These are phyloP conservation scores for Spilogale gracilis DNA, from an alignment of 2,113 vertebrate species.

Conservation along the genomic window DNA sequence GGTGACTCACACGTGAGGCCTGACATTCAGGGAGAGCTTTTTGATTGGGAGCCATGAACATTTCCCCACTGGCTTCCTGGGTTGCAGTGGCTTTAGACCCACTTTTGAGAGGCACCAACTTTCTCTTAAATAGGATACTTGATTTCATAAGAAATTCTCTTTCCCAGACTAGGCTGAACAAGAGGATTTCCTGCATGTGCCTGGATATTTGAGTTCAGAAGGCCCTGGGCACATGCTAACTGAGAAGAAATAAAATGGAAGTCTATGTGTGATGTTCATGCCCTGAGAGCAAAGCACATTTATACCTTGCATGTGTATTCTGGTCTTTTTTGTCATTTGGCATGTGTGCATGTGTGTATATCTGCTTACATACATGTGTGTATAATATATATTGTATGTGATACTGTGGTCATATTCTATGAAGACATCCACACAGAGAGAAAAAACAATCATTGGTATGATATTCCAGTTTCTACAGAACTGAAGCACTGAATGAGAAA, in stretches of 20 bases:
- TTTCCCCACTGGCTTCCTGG: not conserved
- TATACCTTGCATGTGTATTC: not conserved
- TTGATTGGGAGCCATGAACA: not conserved
- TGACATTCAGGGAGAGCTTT: not conserved
- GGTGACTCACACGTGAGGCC: not conserved
- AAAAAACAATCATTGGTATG: not conserved
- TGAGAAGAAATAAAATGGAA: not conserved
- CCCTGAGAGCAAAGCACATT: not conserved
- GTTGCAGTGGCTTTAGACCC: not conserved
- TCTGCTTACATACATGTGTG: not conserved
- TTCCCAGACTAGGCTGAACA: not conserved
- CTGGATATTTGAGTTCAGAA: not conserved
- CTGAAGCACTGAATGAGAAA: not conserved
- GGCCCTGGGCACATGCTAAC: not conserved
- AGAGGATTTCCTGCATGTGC: not conserved
- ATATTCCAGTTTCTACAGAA: not conserved
- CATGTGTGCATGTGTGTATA: not conserved
- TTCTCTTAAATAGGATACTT: not conserved
- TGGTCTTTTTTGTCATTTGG: not conserved
- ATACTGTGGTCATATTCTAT: not conserved
- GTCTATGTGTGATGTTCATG: not conserved
- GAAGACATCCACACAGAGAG: not conserved
- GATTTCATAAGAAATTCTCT: not conserved
- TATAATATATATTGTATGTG: not conserved
- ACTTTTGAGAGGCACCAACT: not conserved